Percentiles rank a stretch among this genome's conserved stretches.
phyloP scores from a whole-genome alignment of 2,797 vertebrate species.

The Squalus acanthias region DNA sequence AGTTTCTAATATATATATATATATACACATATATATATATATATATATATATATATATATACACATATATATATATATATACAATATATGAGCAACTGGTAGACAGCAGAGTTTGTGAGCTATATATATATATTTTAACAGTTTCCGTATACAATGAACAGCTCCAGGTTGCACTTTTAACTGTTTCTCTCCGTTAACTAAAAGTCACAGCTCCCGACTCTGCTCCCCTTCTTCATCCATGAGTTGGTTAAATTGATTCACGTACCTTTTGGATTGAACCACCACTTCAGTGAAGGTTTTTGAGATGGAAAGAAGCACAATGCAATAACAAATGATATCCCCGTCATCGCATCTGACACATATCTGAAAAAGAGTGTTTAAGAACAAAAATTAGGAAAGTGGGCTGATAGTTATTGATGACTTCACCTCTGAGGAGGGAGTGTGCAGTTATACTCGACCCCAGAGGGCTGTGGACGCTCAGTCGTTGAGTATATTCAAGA shows the following conservation, averaged over 20 bases:
- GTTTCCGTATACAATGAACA: neutral
- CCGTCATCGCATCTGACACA: constrained; percentile 85
- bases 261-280: constrained; percentile 83
- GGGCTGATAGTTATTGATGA: neutral
- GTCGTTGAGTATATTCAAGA: too few relatives aligned
- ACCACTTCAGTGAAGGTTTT: constrained; percentile 85
- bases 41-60: too few relatives aligned
- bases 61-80: too few relatives aligned
- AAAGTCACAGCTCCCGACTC: neutral
- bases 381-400: neutral
- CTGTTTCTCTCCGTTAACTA: neutral
- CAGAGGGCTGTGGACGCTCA: too few relatives aligned
- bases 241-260: neutral
- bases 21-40: too few relatives aligned
- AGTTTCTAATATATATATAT: too few relatives aligned
- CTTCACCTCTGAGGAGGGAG: neutral
- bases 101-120: too few relatives aligned
- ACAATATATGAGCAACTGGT: too few relatives aligned
- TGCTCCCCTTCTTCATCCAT: neutral
- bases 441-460: neutral
- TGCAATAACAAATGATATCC: constrained; percentile 79
- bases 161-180: neutral
- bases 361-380: constrained; percentile 61
- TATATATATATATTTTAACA: neutral
- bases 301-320: constrained; percentile 95